Percentiles rank a stretch among this genome's conserved stretches.
Evolutionary conservation across 2,113 vertebrate species (phyloP).

Genomic region (Pteronura brasiliensis): DNA sequence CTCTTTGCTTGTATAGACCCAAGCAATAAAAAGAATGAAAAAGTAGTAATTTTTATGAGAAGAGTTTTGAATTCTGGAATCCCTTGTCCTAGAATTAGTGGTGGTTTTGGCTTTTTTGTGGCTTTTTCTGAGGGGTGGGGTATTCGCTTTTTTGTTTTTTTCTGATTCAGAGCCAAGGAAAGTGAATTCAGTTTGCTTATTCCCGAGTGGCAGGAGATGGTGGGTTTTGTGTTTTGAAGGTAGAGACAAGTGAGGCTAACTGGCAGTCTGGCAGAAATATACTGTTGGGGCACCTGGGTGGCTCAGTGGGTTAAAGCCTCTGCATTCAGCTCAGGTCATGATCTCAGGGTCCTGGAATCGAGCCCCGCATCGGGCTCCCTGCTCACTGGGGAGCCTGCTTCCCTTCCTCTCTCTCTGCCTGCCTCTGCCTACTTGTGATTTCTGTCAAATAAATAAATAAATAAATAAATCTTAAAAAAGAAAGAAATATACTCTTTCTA

Average conservation of each 20-base stretch:
- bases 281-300: no score
- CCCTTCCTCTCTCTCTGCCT: no score
- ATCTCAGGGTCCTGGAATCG: no score
- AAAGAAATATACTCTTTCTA: neutral
- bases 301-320: no score
- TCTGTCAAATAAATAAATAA: no score
- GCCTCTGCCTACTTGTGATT: no score
- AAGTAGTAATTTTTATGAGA: neutral
- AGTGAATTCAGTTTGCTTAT: neutral
- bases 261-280: neutral
- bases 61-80: neutral
- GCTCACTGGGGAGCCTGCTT: no score
- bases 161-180: neutral
- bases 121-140: no score
- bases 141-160: neutral
- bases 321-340: no score
- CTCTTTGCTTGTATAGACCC: neutral
- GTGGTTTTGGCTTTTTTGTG: neutral
- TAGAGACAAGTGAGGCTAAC: neutral
- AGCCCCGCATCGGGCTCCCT: no score
- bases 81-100: neutral
- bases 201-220: neutral
- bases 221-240: neutral
- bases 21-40: neutral
- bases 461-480: no score